phyloP scores from a whole-genome alignment of 53 echinoderm and acorn worm species.

The Arbacia lixula region DNA sequence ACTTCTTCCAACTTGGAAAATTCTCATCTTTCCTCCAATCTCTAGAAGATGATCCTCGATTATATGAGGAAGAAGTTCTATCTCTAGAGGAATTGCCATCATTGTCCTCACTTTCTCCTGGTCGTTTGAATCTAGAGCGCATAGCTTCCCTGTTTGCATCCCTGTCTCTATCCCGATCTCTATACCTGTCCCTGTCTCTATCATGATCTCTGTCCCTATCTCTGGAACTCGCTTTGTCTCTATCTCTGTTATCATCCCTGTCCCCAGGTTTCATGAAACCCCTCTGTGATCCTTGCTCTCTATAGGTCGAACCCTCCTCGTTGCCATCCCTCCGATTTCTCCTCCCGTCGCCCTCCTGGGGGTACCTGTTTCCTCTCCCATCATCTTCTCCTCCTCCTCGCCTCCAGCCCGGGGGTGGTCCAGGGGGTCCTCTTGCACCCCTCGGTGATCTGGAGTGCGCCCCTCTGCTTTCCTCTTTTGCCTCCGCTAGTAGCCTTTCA shows the following conservation, averaged over 20 bases:
- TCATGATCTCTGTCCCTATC: conserved; percentile 46
- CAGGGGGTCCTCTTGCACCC: conserved; percentile 20
- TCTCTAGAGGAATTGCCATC: not conserved
- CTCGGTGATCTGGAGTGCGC: not conserved
- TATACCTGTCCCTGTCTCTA: conserved; percentile 27
- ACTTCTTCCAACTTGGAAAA: conserved; percentile 53
- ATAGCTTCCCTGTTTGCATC: conserved; percentile 36
- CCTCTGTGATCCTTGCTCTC: not conserved
- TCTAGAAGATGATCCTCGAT: conserved; percentile 2
- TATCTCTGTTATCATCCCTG: conserved; percentile 46
- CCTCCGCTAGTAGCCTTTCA: conserved; percentile 78
- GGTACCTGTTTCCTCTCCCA: no score
- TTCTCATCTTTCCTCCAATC: conserved; percentile 2
- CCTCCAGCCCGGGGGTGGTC: conserved; percentile 41
- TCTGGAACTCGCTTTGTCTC: not conserved
- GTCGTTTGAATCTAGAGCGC: conserved; percentile 65
- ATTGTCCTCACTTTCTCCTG: conserved; percentile 46
- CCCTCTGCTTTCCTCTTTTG: conserved; percentile 51
- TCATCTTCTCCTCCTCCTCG: conserved; percentile 21
- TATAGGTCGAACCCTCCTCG: not conserved
- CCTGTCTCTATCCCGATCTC: conserved; percentile 6
- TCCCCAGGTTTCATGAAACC: conserved; percentile 14
- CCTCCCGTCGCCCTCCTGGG: conserved; percentile 29
- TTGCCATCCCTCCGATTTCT: not conserved
- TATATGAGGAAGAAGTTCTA: not conserved